Evolutionary conservation across 30 jellyfish, hydroid and myxozoan genomes (phyloP).

Genomic region (Cassiopea andromeda): DNA sequence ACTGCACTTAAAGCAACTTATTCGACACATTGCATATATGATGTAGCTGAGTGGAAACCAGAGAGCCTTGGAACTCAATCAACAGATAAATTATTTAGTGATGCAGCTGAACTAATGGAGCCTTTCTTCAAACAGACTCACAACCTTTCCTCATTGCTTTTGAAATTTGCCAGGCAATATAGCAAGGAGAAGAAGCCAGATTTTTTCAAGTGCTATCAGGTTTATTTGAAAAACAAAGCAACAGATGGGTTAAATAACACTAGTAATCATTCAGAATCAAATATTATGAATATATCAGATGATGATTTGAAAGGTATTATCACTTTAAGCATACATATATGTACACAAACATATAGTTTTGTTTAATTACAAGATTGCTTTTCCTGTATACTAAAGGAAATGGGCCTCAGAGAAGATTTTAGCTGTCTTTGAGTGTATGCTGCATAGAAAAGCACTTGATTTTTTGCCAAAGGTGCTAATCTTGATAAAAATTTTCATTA

Average conservation of each 20-base stretch:
- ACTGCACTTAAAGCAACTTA: constrained; percentile 4
- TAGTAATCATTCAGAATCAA: neutral
- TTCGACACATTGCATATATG: constrained; percentile 57
- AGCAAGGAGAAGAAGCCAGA: constrained; percentile 64
- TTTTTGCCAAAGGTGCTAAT: too few relatives aligned
- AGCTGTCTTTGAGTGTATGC: too few relatives aligned
- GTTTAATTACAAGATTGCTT: too few relatives aligned
- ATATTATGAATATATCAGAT: constrained; percentile 1
- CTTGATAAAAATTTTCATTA: too few relatives aligned
- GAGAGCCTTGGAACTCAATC: constrained; percentile 64
- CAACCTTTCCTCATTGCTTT: constrained; percentile 37
- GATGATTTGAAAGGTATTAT: constrained; percentile 32
- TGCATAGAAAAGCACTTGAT: too few relatives aligned
- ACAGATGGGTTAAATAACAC: constrained; percentile 4
- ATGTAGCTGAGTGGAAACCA: constrained; percentile 67
- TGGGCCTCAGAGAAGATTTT: too few relatives aligned
- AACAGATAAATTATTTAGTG: constrained; percentile 72
- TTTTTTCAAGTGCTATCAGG: constrained; percentile 59
- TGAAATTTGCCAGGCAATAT: constrained; percentile 66
- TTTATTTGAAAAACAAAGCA: constrained; percentile 38
- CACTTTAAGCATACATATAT: neutral
- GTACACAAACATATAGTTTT: too few relatives aligned
- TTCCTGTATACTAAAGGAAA: too few relatives aligned
- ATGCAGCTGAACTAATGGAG: constrained; percentile 43
- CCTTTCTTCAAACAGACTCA: constrained; percentile 67